These are phyloP conservation scores for Pogonocichla stellata DNA, from an alignment of 2,113 vertebrate genomes.

Conservation along the genomic window DNA sequence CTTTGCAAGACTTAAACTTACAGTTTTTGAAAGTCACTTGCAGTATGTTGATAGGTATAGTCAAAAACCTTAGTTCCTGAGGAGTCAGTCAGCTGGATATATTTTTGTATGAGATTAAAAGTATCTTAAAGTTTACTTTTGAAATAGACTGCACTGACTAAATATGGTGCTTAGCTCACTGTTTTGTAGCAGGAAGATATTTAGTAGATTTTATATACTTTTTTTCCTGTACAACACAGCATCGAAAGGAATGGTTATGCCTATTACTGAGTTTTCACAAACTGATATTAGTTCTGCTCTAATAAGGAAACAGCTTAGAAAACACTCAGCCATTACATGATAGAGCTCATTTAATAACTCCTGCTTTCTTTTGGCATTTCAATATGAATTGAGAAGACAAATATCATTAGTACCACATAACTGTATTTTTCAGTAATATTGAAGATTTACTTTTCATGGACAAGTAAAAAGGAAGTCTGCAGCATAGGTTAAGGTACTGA, in stretches of 20 bases:
- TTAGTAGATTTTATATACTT: background rate
- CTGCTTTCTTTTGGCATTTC: background rate
- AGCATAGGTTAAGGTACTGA: background rate
- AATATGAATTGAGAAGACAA: background rate
- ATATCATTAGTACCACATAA: background rate
- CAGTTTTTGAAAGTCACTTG: background rate
- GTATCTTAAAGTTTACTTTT: background rate
- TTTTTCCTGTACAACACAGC: background rate
- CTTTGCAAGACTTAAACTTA: background rate
- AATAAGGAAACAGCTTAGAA: background rate
- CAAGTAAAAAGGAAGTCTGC: background rate
- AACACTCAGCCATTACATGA: background rate
- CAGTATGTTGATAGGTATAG: background rate
- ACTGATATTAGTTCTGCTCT: background rate
- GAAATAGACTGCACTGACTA: background rate
- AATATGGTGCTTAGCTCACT: background rate
- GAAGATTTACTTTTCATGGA: background rate
- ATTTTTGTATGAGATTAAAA: background rate
- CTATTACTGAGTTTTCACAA: background rate
- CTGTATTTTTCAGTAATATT: background rate
- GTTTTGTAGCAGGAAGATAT: background rate
- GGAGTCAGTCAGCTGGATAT: background rate
- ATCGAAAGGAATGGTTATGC: background rate
- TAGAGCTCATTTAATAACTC: background rate
- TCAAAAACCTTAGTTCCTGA: background rate